These are phyloP conservation scores for Mormyrus proboscirostris DNA, from an alignment of 2,797 vertebrate species.

Conservation along the genomic window DNA sequence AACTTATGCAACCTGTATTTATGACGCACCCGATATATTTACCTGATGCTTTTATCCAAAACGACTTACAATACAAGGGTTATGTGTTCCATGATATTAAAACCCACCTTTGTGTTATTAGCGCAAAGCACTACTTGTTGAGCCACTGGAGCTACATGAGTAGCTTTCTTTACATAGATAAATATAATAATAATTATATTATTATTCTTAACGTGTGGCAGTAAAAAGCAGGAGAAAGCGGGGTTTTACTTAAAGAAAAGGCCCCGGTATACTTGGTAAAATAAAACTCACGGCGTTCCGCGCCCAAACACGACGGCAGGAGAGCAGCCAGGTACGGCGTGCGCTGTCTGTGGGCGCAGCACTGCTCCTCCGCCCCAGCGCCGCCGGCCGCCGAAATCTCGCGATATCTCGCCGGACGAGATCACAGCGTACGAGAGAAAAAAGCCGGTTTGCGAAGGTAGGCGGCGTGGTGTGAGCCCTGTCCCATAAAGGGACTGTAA, in stretches of 20 bases:
- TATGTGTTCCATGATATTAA: background rate
- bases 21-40: background rate
- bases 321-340: background rate
- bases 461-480: background rate
- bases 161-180: background rate
- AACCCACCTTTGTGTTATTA: background rate
- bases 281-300: background rate
- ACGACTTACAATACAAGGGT: background rate
- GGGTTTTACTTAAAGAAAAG: background rate
- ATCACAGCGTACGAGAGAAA: background rate
- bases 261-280: background rate
- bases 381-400: background rate
- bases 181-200: background rate
- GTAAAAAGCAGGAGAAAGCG: background rate
- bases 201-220: background rate
- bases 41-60: background rate
- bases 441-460: background rate
- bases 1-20: background rate
- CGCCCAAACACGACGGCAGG: background rate
- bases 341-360: background rate
- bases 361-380: background rate
- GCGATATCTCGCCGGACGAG: background rate
- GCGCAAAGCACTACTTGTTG: background rate
- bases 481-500: background rate
- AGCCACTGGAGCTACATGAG: background rate